A percentile compares a stretch with the other conserved stretches of the same genome.
phyloP scores from a whole-genome alignment of 64 coral and sea anemone species.

The Orbicella faveolata region DNA sequence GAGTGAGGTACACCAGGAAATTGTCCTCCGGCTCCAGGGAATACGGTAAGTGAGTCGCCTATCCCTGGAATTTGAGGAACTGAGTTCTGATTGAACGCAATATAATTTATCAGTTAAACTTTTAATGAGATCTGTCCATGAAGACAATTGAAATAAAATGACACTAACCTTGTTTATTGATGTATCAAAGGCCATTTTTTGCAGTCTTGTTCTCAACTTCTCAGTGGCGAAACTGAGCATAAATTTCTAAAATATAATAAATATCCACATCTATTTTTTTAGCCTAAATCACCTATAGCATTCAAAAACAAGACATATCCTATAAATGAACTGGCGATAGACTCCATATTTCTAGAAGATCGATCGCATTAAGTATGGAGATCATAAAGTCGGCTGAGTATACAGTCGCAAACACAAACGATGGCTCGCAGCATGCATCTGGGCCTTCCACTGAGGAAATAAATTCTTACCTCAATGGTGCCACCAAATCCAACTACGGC shows the following conservation, averaged over 20 bases:
- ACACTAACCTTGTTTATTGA: constrained; percentile 50
- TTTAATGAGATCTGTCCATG: not conserved
- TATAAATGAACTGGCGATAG: not conserved
- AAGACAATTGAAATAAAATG: not conserved
- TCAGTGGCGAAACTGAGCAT: constrained; percentile 61
- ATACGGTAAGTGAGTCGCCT: not conserved
- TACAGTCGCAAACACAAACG: too few species aligned
- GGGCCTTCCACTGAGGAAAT: not conserved
- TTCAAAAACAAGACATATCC: not conserved
- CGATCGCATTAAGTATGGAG: too few species aligned
- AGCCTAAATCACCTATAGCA: not conserved
- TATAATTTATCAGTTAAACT: too few species aligned
- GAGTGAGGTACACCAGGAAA: not conserved
- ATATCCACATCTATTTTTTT: not conserved
- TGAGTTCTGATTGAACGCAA: constrained; percentile 24
- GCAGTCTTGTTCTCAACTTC: constrained; percentile 62
- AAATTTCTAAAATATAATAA: constrained; percentile 61
- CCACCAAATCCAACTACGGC: constrained; percentile 79
- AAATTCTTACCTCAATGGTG: constrained; percentile 68
- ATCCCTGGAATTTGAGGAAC: constrained; percentile 19
- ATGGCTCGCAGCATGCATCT: too few species aligned
- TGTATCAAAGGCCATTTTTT: constrained; percentile 65
- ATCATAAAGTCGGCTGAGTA: too few species aligned
- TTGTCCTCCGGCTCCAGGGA: not conserved
- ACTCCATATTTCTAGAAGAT: too few species aligned